These are phyloP conservation scores for Parauchenoglanis punctatus DNA, from an alignment of 2,797 vertebrate species.

Conservation along the genomic window DNA sequence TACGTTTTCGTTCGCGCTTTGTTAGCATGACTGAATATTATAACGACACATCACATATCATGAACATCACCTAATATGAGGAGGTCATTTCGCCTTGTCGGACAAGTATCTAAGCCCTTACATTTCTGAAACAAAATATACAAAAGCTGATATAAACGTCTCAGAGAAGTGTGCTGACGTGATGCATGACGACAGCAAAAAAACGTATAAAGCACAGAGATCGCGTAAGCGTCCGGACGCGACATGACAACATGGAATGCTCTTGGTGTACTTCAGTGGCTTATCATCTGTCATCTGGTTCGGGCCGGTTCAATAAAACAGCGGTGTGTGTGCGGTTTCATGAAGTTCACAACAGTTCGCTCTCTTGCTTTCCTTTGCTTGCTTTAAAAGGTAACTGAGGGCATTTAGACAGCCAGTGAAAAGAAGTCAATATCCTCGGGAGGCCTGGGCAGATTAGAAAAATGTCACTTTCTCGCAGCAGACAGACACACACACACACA, in stretches of 20 bases:
- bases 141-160: background rate
- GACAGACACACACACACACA: constrained; percentile 49
- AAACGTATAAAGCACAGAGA: background rate
- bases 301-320: constrained; percentile 27
- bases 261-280: constrained; percentile 18
- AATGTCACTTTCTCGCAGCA: constrained; percentile 63
- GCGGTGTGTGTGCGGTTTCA: constrained; percentile 48
- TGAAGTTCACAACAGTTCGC: constrained; percentile 40
- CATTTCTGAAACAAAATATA: background rate
- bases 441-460: constrained; percentile 66
- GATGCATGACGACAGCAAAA: background rate
- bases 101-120: background rate
- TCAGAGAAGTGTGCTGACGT: background rate
- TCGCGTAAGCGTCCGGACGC: background rate
- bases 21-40: background rate
- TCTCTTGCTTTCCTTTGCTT: constrained; percentile 27
- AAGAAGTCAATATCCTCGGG: constrained; percentile 64
- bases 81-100: background rate
- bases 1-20: too few relatives aligned
- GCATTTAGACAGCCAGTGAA: constrained; percentile 52
- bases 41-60: too few relatives aligned
- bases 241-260: constrained; percentile 18
- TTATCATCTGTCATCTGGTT: constrained; percentile 45
- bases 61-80: background rate
- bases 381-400: constrained; percentile 56